Evolutionary conservation across 2,113 vertebrate genomes (phyloP), one percentile per base, ranked within the genome.

Genomic region (Sakesphorus luctuosus): DNA sequence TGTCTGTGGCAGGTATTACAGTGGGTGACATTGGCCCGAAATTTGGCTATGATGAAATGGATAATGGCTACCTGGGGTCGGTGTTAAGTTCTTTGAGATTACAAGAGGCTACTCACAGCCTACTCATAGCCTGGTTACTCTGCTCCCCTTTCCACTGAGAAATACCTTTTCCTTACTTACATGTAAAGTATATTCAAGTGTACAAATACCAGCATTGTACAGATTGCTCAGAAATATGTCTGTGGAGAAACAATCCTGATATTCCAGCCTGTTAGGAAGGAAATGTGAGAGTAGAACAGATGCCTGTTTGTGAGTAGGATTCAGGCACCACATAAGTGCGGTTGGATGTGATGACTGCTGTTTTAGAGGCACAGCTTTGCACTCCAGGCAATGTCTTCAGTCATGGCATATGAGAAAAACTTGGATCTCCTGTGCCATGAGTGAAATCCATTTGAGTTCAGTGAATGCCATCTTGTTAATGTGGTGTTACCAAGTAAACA

Each of bases 1-100:
- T 83, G 15, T 92, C 46, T 96, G 11, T 88, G 69, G 31, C 89
- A 99, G 99, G 99, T 25, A 98, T 99, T 68, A 98, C 98, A 3
- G 98, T 99, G 40, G 99, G 99, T 20, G 99, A 99, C 87, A 99
- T 99, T 4, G 99, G 99, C 16, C 99, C 99, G 25, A 99, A 99
- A 81, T 99, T 99, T 95, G 99, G 99, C 94, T 99, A 98, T 50
- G 98, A 98, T 90, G 99, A 99, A 89, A 99, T 99, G 77, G 99
- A 99, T 94, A 99, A 99, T 3, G 99, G 99, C 63, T 99, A 98
- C 94, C 97, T 99, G 97, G 40, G 40, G 40, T 43, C 63, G 47
- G 38, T 36, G 25, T 65, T 40, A 65, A 72, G 31, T 33, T 50
- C 26, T 77, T 68, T 46, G 72, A 78, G 38, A 61, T 78, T 78